Conservation (phyloP, 2,797 vertebrate genomes). For the Siniperca scherzeri region DNA sequence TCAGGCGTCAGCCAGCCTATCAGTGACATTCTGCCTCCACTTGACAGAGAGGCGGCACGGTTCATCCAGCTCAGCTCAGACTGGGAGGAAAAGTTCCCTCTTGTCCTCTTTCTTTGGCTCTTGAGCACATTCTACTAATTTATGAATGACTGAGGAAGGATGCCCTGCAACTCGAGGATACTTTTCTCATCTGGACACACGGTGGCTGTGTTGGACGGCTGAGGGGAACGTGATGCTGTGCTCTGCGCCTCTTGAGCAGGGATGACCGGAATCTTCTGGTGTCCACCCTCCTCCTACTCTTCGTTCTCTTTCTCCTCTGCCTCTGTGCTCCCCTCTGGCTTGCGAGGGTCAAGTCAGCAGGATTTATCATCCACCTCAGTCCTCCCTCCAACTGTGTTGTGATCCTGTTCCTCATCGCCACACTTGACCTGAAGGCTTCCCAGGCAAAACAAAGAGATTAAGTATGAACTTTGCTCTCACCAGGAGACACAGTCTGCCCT, state of each 20-base stretch:
- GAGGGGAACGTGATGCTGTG: slow-evolving; percentile 45
- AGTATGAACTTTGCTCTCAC: slow-evolving; percentile 71
- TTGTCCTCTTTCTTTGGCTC: slow-evolving; percentile 38
- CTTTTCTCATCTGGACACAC: slow-evolving; percentile 54
- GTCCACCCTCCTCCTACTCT: slow-evolving; percentile 45
- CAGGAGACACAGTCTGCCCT: slow-evolving; percentile 49
- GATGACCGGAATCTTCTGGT: slow-evolving; percentile 47
- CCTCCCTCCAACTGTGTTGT: slow-evolving; percentile 66
- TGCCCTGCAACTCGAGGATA: slow-evolving; percentile 70
- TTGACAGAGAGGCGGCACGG: slow-evolving; percentile 57
- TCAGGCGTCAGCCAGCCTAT: slow-evolving; percentile 74
- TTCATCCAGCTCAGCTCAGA: slow-evolving; percentile 46
- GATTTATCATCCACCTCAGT: slow-evolving; percentile 65
- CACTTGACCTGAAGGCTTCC: slow-evolving; percentile 73
- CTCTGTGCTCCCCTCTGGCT: slow-evolving; percentile 45
- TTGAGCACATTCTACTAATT: slow-evolving; percentile 20
- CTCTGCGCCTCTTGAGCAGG: slow-evolving; percentile 45
- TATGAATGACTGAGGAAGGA: slow-evolving; percentile 49
- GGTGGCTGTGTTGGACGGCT: slow-evolving; percentile 23
- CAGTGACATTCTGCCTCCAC: slow-evolving; percentile 68
- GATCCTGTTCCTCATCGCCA: slow-evolving; percentile 63
- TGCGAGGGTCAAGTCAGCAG: slow-evolving; percentile 66
- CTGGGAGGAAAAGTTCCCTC: slow-evolving; percentile 65
- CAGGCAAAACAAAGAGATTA: slow-evolving; percentile 81
- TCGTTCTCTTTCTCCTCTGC: slow-evolving; percentile 39